A percentile compares a stretch with the other conserved stretches of the same genome.
Evolutionary conservation across 1,140 invertebrate genomes (phyloP).

Genomic region (Megathymus violae): DNA sequence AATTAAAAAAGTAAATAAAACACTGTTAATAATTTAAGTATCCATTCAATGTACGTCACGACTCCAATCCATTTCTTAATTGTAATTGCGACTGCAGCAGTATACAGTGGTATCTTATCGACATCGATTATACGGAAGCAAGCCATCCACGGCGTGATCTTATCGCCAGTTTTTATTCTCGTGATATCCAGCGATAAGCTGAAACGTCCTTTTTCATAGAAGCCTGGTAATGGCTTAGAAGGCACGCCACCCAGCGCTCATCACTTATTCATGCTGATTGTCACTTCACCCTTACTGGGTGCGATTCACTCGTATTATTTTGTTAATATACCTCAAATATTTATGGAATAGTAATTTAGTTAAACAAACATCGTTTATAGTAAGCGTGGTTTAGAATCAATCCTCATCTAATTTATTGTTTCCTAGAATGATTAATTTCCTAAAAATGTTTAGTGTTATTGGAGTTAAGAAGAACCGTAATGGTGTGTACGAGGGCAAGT

Average conservation of each 20-base stretch:
- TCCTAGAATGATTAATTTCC: too few species aligned
- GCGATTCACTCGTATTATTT: slow-evolving; percentile 25
- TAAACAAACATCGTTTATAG: slow-evolving; percentile 7
- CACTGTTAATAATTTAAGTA: too few species aligned
- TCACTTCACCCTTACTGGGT: slow-evolving; percentile 73
- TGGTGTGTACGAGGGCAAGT: too few species aligned
- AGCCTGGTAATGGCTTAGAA: slow-evolving; percentile 72
- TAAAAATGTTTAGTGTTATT: too few species aligned
- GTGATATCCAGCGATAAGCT: slow-evolving; percentile 78
- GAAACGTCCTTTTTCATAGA: slow-evolving; percentile 83
- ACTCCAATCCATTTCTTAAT: too few species aligned
- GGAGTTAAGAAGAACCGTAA: too few species aligned
- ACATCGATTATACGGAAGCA: slow-evolving; percentile 50
- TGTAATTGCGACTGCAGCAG: too few species aligned
- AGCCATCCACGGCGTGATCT: slow-evolving; percentile 62
- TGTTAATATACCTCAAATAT: slow-evolving; percentile 27
- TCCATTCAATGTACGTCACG: too few species aligned
- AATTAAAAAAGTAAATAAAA: too few species aligned
- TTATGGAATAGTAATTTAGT: slow-evolving; percentile 28
- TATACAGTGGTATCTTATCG: too few species aligned
- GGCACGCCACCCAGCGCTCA: slow-evolving; percentile 71
- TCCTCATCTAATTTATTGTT: too few species aligned
- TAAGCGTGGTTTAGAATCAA: slow-evolving; percentile 1
- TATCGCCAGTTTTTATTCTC: slow-evolving; percentile 79
- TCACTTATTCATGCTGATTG: slow-evolving; percentile 80